Base-by-base conservation (phyloP, 2,888 invertebrate species). In the Apamea anceps region DNA sequence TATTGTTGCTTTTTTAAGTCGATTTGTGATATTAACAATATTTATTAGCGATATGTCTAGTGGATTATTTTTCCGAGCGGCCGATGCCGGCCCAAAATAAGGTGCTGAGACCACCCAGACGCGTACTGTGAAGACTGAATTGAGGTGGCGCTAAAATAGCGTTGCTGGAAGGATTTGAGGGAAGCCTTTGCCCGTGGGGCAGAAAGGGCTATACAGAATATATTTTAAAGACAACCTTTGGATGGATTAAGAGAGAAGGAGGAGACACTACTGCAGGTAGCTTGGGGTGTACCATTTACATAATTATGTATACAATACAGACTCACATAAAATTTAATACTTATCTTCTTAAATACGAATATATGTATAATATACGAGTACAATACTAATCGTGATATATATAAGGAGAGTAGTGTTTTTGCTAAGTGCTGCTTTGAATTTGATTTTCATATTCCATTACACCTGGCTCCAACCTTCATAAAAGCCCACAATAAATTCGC, bases 401-500 rank as follows among this genome's bases (percentile, higher is more conserved):
- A 32, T 25, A 37, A 65, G 25, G 37, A 37, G 8, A 37, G 12
- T 37, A 25, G 25, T 37, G 6, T 65, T 25, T 37, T 25, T 65
- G 21, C 25, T 21, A 12, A 8, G n/a, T n/a, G 6, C 13, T 8
- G 10, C 0, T 37, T 65, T 6, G 0, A 25, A 37, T 37, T 25
- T 37, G 8, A 18, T 25, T 37, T 70, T 45, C 1, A 62, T 81
- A 65, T 60, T 32, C 8, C n/a, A 8, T 77, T 42, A 37, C 45
- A 77, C 21, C 32, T 57, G 32, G 2, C 63, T 37, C 4, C 67
- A 85, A 75, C 68, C 48, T 63, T 75, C 37, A 75, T 65, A 74
- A 74, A 54, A 57, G 32, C 21, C 13, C 13, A 37, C 28, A 25
- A 25, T 84, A 86, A 88, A 84, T 84, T 79, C 78, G 25, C 76